These are phyloP conservation scores for Trichonephila clavipes DNA, from an alignment of 1,140 invertebrate genomes.

Conservation along the genomic window DNA sequence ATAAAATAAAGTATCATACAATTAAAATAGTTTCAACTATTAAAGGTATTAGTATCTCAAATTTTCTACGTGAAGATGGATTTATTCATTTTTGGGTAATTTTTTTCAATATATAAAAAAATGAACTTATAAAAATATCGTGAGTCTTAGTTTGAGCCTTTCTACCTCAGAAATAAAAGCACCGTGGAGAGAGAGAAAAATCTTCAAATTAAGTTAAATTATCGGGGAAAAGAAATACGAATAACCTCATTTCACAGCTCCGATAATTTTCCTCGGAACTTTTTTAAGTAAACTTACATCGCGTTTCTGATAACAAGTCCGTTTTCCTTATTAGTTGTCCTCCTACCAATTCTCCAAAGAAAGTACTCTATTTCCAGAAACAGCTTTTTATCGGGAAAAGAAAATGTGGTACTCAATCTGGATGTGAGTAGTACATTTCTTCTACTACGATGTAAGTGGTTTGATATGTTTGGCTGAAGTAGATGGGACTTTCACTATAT, in stretches of 20 bases:
- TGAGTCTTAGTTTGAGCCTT: too few relatives aligned
- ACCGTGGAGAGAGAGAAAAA: background rate
- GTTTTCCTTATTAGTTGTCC: background rate
- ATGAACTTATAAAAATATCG: too few relatives aligned
- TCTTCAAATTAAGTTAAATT: background rate
- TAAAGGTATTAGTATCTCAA: too few relatives aligned
- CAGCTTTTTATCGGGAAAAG: background rate
- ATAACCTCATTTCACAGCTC: too few relatives aligned
- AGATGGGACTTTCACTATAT: background rate
- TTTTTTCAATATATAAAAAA: too few relatives aligned
- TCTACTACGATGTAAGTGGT: background rate
- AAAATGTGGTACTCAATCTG: background rate
- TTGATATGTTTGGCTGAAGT: constrained; percentile 10
- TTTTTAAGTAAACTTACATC: background rate
- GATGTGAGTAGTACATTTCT: background rate
- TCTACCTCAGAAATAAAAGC: background rate
- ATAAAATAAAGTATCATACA: too few relatives aligned
- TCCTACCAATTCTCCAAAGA: background rate
- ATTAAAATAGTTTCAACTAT: too few relatives aligned
- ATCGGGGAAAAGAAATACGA: background rate
- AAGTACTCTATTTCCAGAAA: background rate
- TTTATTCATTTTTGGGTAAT: too few relatives aligned
- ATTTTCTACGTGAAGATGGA: too few relatives aligned
- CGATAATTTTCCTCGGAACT: background rate
- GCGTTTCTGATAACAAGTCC: background rate